Conservation (phyloP, 2,888 invertebrate species). For the Himalopsyche japonica region DNA sequence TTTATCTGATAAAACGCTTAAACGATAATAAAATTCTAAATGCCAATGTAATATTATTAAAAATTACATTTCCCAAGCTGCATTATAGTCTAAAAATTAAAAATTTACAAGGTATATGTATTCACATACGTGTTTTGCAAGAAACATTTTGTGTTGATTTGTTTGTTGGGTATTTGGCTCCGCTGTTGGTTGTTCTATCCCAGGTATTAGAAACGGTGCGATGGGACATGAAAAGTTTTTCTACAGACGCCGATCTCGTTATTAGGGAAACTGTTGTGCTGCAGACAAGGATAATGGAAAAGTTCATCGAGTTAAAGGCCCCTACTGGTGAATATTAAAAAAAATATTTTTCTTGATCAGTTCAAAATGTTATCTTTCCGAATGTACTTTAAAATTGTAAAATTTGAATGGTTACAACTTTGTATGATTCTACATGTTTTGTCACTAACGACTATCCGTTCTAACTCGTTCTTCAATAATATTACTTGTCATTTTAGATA, state of each 20-base stretch:
- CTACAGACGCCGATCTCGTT: conserved; percentile 44
- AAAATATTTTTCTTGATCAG: background rate
- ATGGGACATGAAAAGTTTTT: conserved; percentile 50
- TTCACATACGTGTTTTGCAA: conserved; percentile 8
- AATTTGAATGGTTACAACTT: too few relatives aligned
- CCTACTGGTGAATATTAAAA: conserved; percentile 18
- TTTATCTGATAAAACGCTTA: conserved; percentile 19
- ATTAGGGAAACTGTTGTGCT: conserved; percentile 48
- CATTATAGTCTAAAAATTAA: background rate
- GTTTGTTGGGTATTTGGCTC: conserved; percentile 48
- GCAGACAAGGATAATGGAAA: conserved; percentile 46
- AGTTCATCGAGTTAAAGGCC: conserved; percentile 7
- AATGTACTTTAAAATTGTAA: too few relatives aligned
- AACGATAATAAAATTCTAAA: conserved; percentile 7
- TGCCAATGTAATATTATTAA: conserved; percentile 6
- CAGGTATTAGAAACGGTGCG: conserved; percentile 51
- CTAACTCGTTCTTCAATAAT: too few relatives aligned
- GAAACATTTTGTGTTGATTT: background rate
- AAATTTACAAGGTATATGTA: background rate
- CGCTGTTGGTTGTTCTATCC: conserved; percentile 53
- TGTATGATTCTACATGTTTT: too few relatives aligned
- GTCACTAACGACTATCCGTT: too few relatives aligned
- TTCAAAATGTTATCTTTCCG: background rate
- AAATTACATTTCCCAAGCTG: conserved; percentile 5
- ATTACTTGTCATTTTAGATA: conserved; percentile 44